A percentile compares a stretch with the other conserved stretches of the same genome.
phyloP scores from a whole-genome alignment of 2,888 invertebrate species.

The Agriotes lineatus region DNA sequence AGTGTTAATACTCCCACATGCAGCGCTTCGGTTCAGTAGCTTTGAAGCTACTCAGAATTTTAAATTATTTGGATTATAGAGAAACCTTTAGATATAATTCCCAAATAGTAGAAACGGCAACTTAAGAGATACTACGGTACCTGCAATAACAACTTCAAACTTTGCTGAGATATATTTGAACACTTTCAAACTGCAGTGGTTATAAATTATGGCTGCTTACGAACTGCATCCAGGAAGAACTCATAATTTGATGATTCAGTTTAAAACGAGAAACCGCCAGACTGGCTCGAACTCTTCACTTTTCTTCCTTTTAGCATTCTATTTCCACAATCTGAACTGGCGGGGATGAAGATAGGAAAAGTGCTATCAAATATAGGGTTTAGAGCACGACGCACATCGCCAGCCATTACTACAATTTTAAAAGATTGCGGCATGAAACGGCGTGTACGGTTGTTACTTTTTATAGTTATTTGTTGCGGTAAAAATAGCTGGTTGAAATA shows the following conservation, averaged over 20 bases:
- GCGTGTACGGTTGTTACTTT: conserved; percentile 6
- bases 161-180: conserved; percentile 1
- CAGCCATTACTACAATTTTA: conserved; percentile 7
- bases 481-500: conserved; percentile 1
- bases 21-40: too few species aligned
- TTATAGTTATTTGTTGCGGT: conserved; percentile 6
- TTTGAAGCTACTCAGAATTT: too few species aligned
- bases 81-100: too few species aligned
- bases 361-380: not conserved
- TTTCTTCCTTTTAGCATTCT: not conserved
- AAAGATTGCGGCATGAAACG: conserved; percentile 2
- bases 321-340: not conserved
- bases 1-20: too few species aligned
- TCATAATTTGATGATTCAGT: conserved; percentile 2
- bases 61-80: too few species aligned
- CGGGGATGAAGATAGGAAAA: not conserved
- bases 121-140: too few species aligned
- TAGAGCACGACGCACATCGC: conserved; percentile 1
- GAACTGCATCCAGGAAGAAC: not conserved
- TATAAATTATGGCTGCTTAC: conserved; percentile 12
- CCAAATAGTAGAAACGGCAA: too few species aligned
- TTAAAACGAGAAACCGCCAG: not conserved
- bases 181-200: not conserved
- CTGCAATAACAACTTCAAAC: conserved; percentile 9
- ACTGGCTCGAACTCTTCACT: not conserved